phyloP scores from a whole-genome alignment of 1,140 invertebrate genomes.

The Trichomalopsis sarcophagae region DNA sequence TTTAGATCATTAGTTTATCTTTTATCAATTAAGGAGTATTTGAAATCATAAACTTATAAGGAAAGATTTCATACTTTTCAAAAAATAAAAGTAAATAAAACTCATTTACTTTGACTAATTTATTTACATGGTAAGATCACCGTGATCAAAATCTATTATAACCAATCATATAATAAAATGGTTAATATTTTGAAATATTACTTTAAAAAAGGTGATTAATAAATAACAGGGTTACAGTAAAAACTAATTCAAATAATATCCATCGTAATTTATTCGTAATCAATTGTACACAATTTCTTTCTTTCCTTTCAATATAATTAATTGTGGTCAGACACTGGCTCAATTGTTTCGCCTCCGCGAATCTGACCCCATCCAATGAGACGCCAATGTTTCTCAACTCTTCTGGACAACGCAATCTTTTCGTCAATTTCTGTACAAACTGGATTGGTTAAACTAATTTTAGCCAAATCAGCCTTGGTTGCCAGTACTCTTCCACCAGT shows the following conservation, averaged over 20 bases:
- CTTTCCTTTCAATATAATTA: constrained; percentile 54
- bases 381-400: constrained; percentile 99
- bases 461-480: constrained; percentile 97
- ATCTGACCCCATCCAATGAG: constrained; percentile 99
- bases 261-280: constrained; percentile 47
- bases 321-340: constrained; percentile 77
- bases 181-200: not conserved
- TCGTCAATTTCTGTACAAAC: constrained; percentile 99
- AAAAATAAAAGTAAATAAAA: no score
- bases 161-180: no score
- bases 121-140: no score
- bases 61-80: no score
- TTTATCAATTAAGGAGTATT: no score
- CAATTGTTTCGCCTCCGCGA: constrained; percentile 91
- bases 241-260: constrained; percentile 32
- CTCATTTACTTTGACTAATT: no score
- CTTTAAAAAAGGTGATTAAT: no score
- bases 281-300: constrained; percentile 42
- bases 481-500: constrained; percentile 97
- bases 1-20: no score
- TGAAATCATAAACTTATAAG: no score
- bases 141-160: no score
- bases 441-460: constrained; percentile 96
- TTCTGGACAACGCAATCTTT: constrained; percentile 97
- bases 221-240: not conserved